Evolutionary conservation across 1,140 invertebrate genomes (phyloP).

Genomic region (Calosoma granatense): DNA sequence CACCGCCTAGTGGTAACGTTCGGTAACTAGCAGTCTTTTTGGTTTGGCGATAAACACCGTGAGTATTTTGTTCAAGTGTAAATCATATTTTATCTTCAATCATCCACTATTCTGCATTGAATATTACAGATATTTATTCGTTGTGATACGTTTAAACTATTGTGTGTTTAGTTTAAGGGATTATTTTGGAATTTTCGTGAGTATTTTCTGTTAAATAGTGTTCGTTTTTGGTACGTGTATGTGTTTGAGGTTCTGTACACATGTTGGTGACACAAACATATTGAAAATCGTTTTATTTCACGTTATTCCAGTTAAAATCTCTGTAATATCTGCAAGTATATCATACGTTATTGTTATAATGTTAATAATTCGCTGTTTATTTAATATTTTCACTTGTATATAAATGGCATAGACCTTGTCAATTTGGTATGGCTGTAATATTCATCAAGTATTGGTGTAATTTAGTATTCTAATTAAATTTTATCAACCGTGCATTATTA

Average conservation of each 20-base stretch:
- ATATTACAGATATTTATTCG: neutral
- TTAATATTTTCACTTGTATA: too few species aligned
- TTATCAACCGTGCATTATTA: too few species aligned
- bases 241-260: constrained; percentile 3
- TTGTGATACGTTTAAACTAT: too few species aligned
- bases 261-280: neutral
- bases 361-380: too few species aligned
- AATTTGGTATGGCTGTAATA: too few species aligned
- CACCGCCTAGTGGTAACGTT: neutral
- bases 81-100: neutral
- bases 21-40: neutral
- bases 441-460: too few species aligned
- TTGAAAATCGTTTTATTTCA: too few species aligned
- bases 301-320: too few species aligned
- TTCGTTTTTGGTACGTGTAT: neutral
- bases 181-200: neutral
- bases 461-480: too few species aligned
- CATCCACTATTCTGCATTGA: neutral
- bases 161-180: neutral
- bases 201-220: neutral
- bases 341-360: too few species aligned
- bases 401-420: too few species aligned
- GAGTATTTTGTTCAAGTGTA: neutral
- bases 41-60: neutral
- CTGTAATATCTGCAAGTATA: too few species aligned